Percentiles rank a stretch among this genome's conserved stretches.
phyloP scores from a whole-genome alignment of 92 coral and sea anemone species.

The Parazoanthus darwini region DNA sequence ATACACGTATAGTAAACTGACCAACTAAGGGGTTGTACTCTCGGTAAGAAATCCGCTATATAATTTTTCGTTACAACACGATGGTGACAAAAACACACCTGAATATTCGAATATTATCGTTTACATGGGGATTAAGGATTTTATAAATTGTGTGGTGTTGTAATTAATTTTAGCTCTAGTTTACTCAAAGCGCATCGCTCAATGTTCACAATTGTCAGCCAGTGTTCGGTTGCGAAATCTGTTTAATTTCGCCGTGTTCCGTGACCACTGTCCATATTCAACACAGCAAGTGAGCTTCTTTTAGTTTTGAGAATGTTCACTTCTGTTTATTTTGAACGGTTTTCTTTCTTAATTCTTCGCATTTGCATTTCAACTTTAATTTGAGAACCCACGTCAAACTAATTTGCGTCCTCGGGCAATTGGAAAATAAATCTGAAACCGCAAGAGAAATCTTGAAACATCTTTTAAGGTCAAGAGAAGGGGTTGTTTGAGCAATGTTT shows the following conservation, averaged over 20 bases:
- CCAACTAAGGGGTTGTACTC: neutral
- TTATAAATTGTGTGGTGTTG: constrained; percentile 15
- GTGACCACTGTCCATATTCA: neutral
- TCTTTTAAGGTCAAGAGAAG: neutral
- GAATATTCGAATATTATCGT: constrained; percentile 10
- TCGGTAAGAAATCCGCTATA: neutral
- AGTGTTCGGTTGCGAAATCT: neutral
- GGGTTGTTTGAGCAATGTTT: neutral
- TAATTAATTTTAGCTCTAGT: constrained; percentile 30
- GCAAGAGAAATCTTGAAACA: neutral
- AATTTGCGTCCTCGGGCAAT: constrained; percentile 21
- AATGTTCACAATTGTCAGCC: no score
- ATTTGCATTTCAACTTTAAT: constrained; percentile 27
- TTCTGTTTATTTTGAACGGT: constrained; percentile 3
- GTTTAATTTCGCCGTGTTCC: neutral
- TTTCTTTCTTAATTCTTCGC: neutral
- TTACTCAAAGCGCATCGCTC: constrained; percentile 1
- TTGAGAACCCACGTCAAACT: constrained; percentile 12
- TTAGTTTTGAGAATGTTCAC: constrained; percentile 13
- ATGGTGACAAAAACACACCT: constrained; percentile 5
- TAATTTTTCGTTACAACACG: neutral
- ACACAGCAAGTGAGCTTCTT: neutral
- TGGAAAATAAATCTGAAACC: constrained; percentile 26
- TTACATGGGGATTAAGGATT: constrained; percentile 34
- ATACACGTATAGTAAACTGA: neutral